Evolutionary conservation across 2,113 vertebrate genomes (phyloP), one percentile per base, ranked within the genome.

Genomic region (Indicator indicator): DNA sequence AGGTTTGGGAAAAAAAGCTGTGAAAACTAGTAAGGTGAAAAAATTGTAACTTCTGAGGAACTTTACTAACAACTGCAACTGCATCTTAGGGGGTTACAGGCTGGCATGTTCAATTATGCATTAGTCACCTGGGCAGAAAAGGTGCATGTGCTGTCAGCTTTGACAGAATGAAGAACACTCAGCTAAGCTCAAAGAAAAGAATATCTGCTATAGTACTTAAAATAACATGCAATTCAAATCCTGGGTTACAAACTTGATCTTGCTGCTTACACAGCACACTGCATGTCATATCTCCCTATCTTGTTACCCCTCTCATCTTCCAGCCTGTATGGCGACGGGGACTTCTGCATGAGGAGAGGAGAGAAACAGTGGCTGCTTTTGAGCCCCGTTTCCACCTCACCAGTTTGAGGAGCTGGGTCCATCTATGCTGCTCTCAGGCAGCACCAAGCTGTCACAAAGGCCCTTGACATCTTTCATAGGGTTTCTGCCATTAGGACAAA

Each of bases 271-370:
- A 32, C 18, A 63, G 52, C 64, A 59, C 36, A 6, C 19, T 46
- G 16, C 32, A 7, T n/a, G 46, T 15, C 14, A 5, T 0, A 5
- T 67, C 40, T 46, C 24, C n/a, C 19, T 48, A 32, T 27, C 3
- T 1, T 5, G 30, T 42, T 0, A 0, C 16, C 26, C 17, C 18
- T 28, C 40, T 55, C 33, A 16, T 11, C 72, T 26, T 38, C 59
- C 55, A 80, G 46, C 36, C 19, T 38, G 52, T 38, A 4, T 0
- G 0, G 76, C 27, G 11, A 4, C 0, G 1, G 20, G 16, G 30
- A 32, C 70, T 72, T 68, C 58, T n/a, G 38, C 50, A 5, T 2
- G 16, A 60, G 67, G 0, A 0, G 32, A 48, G 48, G 50, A 74
- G 44, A 46, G 72, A 16, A 60, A 63, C 0, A 0, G 52, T 56